phyloP scores from a whole-genome alignment of 2,113 vertebrate genomes.

The Jaculus jaculus region DNA sequence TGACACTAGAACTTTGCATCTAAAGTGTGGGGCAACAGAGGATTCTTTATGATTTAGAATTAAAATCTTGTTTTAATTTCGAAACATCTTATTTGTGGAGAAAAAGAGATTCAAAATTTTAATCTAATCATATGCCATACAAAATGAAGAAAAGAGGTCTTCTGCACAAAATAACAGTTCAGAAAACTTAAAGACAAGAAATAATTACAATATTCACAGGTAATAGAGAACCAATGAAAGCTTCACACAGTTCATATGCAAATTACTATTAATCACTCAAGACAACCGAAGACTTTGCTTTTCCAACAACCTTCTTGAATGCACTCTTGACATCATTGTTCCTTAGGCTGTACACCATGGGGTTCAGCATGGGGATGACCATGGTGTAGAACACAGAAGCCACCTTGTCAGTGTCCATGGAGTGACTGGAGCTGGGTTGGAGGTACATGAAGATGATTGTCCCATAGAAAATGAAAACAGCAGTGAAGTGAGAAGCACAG shows the following conservation, averaged over 20 bases:
- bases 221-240: not conserved
- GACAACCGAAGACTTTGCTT: not conserved
- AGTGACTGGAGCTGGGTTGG: not conserved
- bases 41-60: not conserved
- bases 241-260: not conserved
- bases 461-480: not conserved
- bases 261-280: not conserved
- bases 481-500: not conserved
- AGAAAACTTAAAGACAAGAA: not conserved
- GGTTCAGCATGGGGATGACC: not conserved
- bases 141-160: not conserved
- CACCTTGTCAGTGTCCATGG: not conserved
- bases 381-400: not conserved
- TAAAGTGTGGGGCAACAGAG: no score
- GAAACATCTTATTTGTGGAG: not conserved
- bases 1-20: no score
- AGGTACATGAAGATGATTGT: not conserved
- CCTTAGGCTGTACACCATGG: not conserved
- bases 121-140: not conserved
- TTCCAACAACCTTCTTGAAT: not conserved
- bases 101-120: not conserved
- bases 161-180: not conserved
- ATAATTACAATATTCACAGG: not conserved
- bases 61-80: not conserved
- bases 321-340: not conserved